Evolutionary conservation across 2,797 vertebrate species (phyloP), one percentile per base, ranked within the genome.

Genomic region (Sebastes kiyomatsui): DNA sequence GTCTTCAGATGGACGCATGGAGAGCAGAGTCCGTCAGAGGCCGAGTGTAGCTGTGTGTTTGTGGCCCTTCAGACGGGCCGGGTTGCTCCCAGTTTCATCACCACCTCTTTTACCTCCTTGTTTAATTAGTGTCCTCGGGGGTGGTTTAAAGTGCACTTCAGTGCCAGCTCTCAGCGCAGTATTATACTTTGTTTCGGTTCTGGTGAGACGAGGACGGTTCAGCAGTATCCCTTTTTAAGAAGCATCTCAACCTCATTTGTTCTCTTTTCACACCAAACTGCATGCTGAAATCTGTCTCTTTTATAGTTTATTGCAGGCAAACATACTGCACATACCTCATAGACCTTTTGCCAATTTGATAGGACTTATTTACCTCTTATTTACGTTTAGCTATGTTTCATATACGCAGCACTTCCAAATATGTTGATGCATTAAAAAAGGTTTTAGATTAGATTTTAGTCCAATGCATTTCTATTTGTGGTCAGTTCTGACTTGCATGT

Each of bases 31-130:
- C 27, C 8, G 1, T 58, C 32, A 68, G 32, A 67, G 11, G 30
- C 28, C 14, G 30, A 18, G 5, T 23, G 52, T 30, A 28, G 27
- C 66, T 56, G 64, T 55, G 55, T 62, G 25, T 72, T 30, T 58
- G 77, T 67, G 64, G 58, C 67, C 23, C 33, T 2, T 74, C 72
- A 87, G 66, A 80, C 22, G 32, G 46, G 35, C 38, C 73, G 8
- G 20, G 61, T 91, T 87, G 13, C 86, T 61, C 75, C 20, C 46
- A 22, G 80, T 91, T 89, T 83, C 84, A 86, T 87, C 85, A 82
- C 56, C 58, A 0, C 13, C 70, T 27, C 38, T 79, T 16, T 78
- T 68, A 72, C 81, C 62, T 81, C 46, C 20, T 25, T 11, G 66
- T 83, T 80, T 76, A 82, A 77, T 88, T 77, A 68, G 68, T 18